Conservation (phyloP, 2,888 invertebrate species). For the Branchipolynoe longqiensis region DNA sequence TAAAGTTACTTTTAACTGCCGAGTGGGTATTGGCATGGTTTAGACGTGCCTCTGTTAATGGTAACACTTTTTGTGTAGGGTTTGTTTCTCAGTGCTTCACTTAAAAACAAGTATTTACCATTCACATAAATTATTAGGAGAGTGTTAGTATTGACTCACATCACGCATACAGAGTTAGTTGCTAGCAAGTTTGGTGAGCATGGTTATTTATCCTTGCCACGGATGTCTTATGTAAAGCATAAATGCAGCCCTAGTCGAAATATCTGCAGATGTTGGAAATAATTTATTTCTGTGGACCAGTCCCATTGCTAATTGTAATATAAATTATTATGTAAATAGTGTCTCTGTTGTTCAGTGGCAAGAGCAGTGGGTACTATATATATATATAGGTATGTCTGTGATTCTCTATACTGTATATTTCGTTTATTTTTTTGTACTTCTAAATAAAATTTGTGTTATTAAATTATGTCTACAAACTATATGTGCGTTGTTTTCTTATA, state of each 20-base stretch:
- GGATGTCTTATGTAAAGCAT: background rate
- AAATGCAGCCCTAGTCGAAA: background rate
- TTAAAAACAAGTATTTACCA: too few relatives aligned
- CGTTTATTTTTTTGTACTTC: slow-evolving; percentile 39
- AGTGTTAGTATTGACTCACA: slow-evolving; percentile 14
- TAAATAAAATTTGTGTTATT: slow-evolving; percentile 41
- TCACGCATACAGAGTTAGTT: slow-evolving; percentile 14
- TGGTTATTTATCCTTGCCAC: background rate
- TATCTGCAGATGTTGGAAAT: slow-evolving; percentile 16
- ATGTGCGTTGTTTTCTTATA: background rate
- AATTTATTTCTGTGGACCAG: slow-evolving; percentile 38
- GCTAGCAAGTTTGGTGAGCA: too few relatives aligned
- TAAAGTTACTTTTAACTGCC: too few relatives aligned
- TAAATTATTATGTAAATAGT: slow-evolving; percentile 20
- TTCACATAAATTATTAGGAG: too few relatives aligned
- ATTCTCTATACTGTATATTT: slow-evolving; percentile 55
- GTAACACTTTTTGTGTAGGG: too few relatives aligned
- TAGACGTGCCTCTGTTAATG: too few relatives aligned
- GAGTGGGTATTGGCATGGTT: too few relatives aligned
- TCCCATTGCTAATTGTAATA: background rate
- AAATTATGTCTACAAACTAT: background rate
- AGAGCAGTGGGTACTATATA: slow-evolving; percentile 26
- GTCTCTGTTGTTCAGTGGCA: slow-evolving; percentile 48
- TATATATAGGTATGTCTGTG: slow-evolving; percentile 52
- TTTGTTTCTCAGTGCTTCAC: too few relatives aligned